Percentiles rank a stretch among this genome's conserved stretches.
Conservation (phyloP, 2,113 vertebrate genomes). For the Leptodactylus fuscus region DNA sequence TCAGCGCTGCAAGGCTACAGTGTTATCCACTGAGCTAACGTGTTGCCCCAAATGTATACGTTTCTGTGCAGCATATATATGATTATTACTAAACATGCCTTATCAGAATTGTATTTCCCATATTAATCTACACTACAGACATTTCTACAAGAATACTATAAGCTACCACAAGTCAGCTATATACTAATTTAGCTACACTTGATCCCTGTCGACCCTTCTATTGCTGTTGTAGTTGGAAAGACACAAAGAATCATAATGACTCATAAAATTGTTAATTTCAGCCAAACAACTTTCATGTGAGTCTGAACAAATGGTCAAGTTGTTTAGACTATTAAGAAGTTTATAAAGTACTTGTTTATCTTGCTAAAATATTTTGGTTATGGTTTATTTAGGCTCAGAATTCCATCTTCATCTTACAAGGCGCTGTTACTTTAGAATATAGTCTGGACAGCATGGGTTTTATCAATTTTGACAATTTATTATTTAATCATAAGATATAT, state of each 20-base stretch:
- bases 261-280: slow-evolving; percentile 60
- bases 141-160: not conserved
- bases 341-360: slow-evolving; percentile 73
- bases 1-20: no score
- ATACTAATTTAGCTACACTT: not conserved
- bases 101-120: no score
- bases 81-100: not conserved
- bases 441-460: not conserved
- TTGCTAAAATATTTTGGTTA: slow-evolving; percentile 62
- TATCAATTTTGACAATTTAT: not conserved
- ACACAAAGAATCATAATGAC: slow-evolving; percentile 6
- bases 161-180: not conserved
- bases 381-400: not conserved
- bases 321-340: slow-evolving; percentile 70
- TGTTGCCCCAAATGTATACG: no score
- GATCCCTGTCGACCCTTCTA: not conserved
- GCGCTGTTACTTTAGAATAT: not conserved
- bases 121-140: not conserved
- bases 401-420: no score
- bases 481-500: not conserved
- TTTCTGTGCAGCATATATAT: no score
- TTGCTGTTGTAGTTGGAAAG: not conserved
- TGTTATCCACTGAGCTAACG: no score
- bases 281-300: slow-evolving; percentile 69
- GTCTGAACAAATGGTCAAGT: slow-evolving; percentile 73